Evolutionary conservation across 1,140 invertebrate genomes (phyloP), one percentile per base, ranked within the genome.

Genomic region (Leptonema lineaticorne): DNA sequence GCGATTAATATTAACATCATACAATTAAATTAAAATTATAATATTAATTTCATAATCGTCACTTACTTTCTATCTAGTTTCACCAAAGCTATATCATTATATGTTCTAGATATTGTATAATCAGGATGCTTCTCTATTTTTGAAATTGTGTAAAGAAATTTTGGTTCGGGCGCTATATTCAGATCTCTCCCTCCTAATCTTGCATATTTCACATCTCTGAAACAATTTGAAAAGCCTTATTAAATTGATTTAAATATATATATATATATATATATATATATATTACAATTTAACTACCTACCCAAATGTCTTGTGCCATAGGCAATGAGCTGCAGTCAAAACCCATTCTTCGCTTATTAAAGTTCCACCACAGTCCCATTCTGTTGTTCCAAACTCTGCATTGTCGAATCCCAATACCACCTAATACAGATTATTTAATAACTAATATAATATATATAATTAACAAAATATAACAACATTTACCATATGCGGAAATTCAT

Each of bases 271-370:
- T 41, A 11, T 7, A 46, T 46, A 46, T 9, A 46, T 46, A 46
- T 46, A 46, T 8, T 46, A 46, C 16, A 46, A 9, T 33, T 6
- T 33, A 33, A 33, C 30, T 5, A 33, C 30, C 30, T 33, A 11
- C 30, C 11, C 30, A n/a, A n/a, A 5, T 33, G 30, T 11, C 30
- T 6, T 11, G 5, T 33, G 11, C 5, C 30, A 33, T 33, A 5
- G 5, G 5, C 30, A 33, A 33, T 6, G 30, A 33, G 30, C 30
- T 33, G 30, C 5, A 33, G 5, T 66, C 16, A 50, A 22, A 50
- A 50, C 18, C 22, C 16, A 77, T 37, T 59, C 30, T 37, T 76
- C 73, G 7, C 74, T 75, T n/a, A 77, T 74, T 5, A 76, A 48
- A 46, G 71, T 75, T 2, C 74, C 76, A 46, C 70, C 74, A 45